phyloP scores from a whole-genome alignment of 1,140 invertebrate genomes.

The Neodiprion pinetum region DNA sequence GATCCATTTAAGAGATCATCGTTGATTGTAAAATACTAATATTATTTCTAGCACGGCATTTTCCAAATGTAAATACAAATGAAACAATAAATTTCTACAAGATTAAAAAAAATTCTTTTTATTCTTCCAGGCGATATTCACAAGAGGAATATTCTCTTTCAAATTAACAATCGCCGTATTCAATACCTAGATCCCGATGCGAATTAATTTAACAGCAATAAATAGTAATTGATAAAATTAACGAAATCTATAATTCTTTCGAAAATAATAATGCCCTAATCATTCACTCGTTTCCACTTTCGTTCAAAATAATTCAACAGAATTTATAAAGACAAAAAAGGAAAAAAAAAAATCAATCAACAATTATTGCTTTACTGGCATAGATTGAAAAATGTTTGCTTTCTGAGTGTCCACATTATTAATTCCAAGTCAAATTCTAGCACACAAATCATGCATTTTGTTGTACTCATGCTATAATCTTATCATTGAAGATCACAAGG shows the following conservation, averaged over 20 bases:
- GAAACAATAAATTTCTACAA: no score
- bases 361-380: not conserved
- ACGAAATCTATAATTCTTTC: constrained; percentile 13
- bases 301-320: not conserved
- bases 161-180: not conserved
- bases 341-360: not conserved
- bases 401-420: not conserved
- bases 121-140: no score
- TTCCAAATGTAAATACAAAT: no score
- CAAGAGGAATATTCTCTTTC: not conserved
- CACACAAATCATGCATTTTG: no score
- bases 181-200: constrained; percentile 7
- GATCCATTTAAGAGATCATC: not conserved
- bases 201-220: constrained; percentile 14
- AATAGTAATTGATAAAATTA: constrained; percentile 6
- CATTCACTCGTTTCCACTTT: not conserved
- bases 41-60: not conserved
- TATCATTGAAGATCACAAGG: no score
- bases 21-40: not conserved
- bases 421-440: no score
- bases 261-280: constrained; percentile 18
- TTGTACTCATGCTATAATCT: no score
- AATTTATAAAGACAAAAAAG: not conserved
- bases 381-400: not conserved
- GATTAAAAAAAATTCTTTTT: no score